Conservation (phyloP, 2,797 vertebrate species). For the Brachyalestes nurse region DNA sequence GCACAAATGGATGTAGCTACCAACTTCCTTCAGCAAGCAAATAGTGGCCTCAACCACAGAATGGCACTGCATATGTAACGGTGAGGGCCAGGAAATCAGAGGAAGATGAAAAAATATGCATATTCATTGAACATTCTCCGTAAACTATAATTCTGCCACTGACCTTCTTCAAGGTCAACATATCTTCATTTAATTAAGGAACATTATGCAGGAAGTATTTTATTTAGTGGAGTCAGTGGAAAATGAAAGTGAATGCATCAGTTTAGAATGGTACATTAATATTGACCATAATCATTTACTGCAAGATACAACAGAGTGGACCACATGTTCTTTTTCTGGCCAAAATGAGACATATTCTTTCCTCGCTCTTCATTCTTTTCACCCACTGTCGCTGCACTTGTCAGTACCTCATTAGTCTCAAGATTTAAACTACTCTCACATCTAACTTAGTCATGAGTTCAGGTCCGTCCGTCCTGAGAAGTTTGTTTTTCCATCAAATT, state of each 20-base stretch:
- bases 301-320: neutral
- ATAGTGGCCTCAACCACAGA: neutral
- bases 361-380: too few species aligned
- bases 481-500: too few species aligned
- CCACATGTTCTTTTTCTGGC: conserved; percentile 1
- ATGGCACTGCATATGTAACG: neutral
- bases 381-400: too few species aligned
- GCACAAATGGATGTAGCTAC: neutral
- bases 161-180: conserved; percentile 5
- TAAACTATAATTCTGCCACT: neutral
- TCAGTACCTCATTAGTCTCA: too few species aligned
- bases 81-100: neutral
- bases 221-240: conserved; percentile 6
- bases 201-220: conserved; percentile 8
- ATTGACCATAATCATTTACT: too few species aligned
- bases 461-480: too few species aligned
- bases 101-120: neutral
- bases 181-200: neutral
- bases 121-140: too few species aligned
- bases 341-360: neutral
- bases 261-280: too few species aligned
- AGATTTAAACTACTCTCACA: too few species aligned
- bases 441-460: too few species aligned
- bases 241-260: neutral
- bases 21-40: neutral